Conservation (phyloP, 2,797 vertebrate species). For the Kryptolebias ocellatus region DNA sequence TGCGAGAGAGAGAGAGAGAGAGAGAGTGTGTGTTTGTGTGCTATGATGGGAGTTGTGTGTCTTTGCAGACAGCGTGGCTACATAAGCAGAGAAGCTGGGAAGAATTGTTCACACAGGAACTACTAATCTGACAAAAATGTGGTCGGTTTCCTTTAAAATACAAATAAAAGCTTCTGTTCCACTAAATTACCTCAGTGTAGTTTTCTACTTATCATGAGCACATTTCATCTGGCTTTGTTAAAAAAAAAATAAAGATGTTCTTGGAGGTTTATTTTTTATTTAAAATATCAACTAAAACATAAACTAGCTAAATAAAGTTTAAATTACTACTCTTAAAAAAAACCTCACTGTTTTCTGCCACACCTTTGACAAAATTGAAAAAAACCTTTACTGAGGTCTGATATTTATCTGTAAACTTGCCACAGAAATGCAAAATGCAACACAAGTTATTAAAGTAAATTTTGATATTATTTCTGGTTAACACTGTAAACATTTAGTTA, state of each 20-base stretch:
- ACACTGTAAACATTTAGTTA: neutral
- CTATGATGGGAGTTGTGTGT: slow-evolving; percentile 17
- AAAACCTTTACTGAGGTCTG: neutral
- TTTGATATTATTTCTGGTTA: neutral
- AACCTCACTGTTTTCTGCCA: too few species aligned
- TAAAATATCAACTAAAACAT: neutral
- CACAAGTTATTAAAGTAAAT: neutral
- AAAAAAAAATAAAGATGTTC: neutral
- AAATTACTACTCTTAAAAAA: neutral
- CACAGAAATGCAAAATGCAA: neutral
- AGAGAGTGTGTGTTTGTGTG: slow-evolving; percentile 19
- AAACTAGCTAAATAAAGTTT: neutral
- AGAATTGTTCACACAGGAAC: slow-evolving; percentile 16
- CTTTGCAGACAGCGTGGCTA: slow-evolving; percentile 25
- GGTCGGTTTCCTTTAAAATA: neutral
- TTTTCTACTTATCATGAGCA: neutral
- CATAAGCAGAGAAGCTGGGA: slow-evolving; percentile 20
- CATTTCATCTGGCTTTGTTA: neutral
- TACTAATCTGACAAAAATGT: neutral
- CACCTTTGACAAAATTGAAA: neutral
- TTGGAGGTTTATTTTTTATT: neutral
- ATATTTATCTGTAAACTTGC: neutral
- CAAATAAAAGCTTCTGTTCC: neutral
- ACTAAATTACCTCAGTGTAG: neutral
- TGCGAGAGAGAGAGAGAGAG: slow-evolving; percentile 23